A percentile compares a stretch with the other conserved stretches of the same genome.
Evolutionary conservation across 2,888 invertebrate species (phyloP).

Genomic region (Limulus polyphemus): DNA sequence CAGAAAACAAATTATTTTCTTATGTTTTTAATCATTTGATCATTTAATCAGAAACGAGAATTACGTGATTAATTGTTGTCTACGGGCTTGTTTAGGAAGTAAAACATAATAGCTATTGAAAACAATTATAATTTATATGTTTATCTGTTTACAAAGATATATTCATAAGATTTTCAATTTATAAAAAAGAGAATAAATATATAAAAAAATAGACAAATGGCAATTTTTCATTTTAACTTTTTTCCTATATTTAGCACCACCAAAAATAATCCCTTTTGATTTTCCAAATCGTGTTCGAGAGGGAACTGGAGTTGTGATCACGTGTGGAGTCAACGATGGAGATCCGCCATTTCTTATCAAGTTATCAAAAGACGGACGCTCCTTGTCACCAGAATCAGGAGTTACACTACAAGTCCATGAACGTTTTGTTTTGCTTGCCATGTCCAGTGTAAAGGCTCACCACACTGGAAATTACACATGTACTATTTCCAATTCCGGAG

Average conservation of each 20-base stretch:
- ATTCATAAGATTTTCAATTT: too few species aligned
- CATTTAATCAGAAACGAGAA: too few species aligned
- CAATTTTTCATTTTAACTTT: too few species aligned
- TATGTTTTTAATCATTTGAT: too few species aligned
- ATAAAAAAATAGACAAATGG: too few species aligned
- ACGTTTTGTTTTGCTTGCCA: conserved; percentile 20
- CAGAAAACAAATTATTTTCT: too few species aligned
- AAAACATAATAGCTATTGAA: too few species aligned
- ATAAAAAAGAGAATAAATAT: too few species aligned
- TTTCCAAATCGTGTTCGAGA: conserved; percentile 23
- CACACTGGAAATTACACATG: conserved; percentile 26
- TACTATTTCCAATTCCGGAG: not conserved
- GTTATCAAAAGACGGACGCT: conserved; percentile 26
- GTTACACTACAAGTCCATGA: conserved; percentile 22
- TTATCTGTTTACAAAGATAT: too few species aligned
- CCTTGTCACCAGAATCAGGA: conserved; percentile 10
- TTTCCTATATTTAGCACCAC: not conserved
- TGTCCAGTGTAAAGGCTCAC: conserved; percentile 19
- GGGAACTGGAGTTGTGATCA: conserved; percentile 24
- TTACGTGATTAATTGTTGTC: too few species aligned
- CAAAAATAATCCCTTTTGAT: conserved; percentile 11
- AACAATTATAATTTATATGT: too few species aligned
- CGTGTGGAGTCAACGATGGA: conserved; percentile 30
- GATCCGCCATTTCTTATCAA: conserved; percentile 25
- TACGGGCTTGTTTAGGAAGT: too few species aligned